Evolutionary conservation across 1,140 invertebrate genomes (phyloP).

Genomic region (Drosophila teissieri): DNA sequence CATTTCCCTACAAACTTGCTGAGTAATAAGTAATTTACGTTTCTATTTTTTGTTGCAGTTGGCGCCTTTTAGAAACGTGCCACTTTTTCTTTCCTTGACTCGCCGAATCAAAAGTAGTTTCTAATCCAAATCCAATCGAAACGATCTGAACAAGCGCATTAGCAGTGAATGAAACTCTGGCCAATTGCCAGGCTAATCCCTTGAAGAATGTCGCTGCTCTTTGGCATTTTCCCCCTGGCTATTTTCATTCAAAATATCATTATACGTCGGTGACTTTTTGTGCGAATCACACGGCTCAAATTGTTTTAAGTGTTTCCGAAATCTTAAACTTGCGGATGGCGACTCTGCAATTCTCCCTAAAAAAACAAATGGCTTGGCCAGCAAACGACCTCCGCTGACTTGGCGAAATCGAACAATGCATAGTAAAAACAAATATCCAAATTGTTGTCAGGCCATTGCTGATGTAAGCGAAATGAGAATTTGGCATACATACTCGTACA

Average conservation of each 20-base stretch:
- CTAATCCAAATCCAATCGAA: conserved; percentile 3
- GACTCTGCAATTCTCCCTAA: conserved; percentile 2
- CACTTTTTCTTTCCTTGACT: conserved; percentile 8
- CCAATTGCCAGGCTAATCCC: conserved; percentile 33
- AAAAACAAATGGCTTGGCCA: conserved; percentile 27
- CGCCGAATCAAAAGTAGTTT: conserved; percentile 18
- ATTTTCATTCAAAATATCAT: conserved; percentile 40
- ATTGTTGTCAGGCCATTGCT: conserved; percentile 25
- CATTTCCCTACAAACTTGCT: background rate
- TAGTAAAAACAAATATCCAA: conserved; percentile 20
- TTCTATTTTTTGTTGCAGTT: background rate
- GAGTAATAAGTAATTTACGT: background rate
- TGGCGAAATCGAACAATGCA: conserved; percentile 20
- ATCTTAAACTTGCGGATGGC: conserved; percentile 52
- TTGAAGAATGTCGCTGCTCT: conserved; percentile 54
- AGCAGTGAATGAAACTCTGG: conserved; percentile 23
- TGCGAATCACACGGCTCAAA: conserved; percentile 16
- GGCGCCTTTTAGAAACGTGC: conserved; percentile 17
- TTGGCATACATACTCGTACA: conserved; percentile 27
- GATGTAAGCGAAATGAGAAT: conserved; percentile 37
- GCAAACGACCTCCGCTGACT: conserved; percentile 24
- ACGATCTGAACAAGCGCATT: conserved; percentile 13
- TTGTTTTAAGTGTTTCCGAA: conserved; percentile 36
- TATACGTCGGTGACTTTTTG: conserved; percentile 4
- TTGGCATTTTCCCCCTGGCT: conserved; percentile 55